A percentile compares a stretch with the other conserved stretches of the same genome.
phyloP scores from a whole-genome alignment of 2,888 invertebrate species.

The Ormia ochracea region DNA sequence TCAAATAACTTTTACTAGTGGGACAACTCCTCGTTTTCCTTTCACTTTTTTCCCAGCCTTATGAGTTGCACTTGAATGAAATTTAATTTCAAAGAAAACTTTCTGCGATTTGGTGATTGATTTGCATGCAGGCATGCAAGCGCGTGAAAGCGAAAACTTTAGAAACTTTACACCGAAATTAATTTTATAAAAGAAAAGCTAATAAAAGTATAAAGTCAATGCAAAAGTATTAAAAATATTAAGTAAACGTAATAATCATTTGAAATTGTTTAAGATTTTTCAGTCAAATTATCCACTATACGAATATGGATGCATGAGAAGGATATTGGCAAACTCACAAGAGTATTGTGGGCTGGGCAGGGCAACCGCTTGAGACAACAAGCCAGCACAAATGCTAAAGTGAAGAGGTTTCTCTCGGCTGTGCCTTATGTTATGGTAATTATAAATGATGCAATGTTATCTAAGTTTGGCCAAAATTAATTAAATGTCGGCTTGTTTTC shows the following conservation, averaged over 20 bases:
- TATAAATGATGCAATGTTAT: neutral
- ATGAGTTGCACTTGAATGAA: slow-evolving; percentile 32
- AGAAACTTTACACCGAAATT: slow-evolving; percentile 43
- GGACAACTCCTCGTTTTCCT: neutral
- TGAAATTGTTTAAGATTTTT: slow-evolving; percentile 80
- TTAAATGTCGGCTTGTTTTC: too few relatives aligned
- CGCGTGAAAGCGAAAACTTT: slow-evolving; percentile 42
- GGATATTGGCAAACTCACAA: slow-evolving; percentile 89
- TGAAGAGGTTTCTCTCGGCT: slow-evolving; percentile 91
- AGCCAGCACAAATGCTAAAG: slow-evolving; percentile 88
- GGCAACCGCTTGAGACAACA: slow-evolving; percentile 89
- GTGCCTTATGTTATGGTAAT: slow-evolving; percentile 94
- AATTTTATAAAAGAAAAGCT: neutral
- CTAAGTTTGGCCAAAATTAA: neutral
- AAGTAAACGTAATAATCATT: neutral
- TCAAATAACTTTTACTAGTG: neutral
- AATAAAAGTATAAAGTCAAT: slow-evolving; percentile 53
- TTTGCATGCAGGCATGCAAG: slow-evolving; percentile 72
- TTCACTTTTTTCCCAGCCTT: neutral
- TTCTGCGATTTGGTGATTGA: slow-evolving; percentile 28
- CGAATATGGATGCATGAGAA: slow-evolving; percentile 97
- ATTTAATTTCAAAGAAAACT: slow-evolving; percentile 7
- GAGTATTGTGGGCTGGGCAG: slow-evolving; percentile 93
- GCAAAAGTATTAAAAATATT: slow-evolving; percentile 43
- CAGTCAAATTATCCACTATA: slow-evolving; percentile 91